Percentiles rank a stretch among this genome's conserved stretches.
Evolutionary conservation across 2,888 invertebrate genomes (phyloP).

Genomic region (Copidosoma aretas): DNA sequence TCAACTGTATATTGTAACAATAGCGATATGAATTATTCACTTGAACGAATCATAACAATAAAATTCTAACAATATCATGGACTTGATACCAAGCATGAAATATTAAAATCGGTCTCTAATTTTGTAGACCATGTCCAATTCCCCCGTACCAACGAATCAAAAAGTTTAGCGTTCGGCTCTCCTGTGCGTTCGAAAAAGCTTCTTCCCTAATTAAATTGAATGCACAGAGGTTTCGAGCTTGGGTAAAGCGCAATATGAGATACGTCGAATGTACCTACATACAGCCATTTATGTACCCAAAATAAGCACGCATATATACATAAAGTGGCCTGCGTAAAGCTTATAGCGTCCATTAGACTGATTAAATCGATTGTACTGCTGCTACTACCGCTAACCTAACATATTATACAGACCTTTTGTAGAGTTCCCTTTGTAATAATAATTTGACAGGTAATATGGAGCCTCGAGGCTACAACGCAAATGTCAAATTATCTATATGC

Average conservation of each 20-base stretch:
- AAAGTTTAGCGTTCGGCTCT: neutral
- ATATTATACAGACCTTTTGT: constrained; percentile 2
- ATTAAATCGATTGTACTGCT: constrained; percentile 25
- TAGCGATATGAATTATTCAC: neutral
- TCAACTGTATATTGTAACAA: too few species aligned
- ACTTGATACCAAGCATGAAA: neutral
- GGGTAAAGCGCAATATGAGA: neutral
- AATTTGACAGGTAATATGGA: neutral
- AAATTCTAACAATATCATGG: neutral
- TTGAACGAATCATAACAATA: neutral
- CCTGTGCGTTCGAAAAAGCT: neutral
- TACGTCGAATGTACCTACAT: neutral
- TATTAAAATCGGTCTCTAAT: neutral
- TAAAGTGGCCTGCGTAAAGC: constrained; percentile 10
- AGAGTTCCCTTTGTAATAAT: constrained; percentile 4
- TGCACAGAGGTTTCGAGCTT: too few species aligned
- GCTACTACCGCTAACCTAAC: neutral
- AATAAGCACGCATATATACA: neutral
- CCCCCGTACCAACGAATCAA: too few species aligned
- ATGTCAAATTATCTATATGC: too few species aligned
- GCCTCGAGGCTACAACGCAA: neutral
- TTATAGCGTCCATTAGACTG: constrained; percentile 28
- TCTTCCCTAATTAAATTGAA: neutral
- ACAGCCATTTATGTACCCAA: constrained; percentile 1
- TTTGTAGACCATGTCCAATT: too few species aligned